These are phyloP conservation scores for Zelleria hepariella DNA, from an alignment of 2,888 invertebrate genomes.

Conservation along the genomic window DNA sequence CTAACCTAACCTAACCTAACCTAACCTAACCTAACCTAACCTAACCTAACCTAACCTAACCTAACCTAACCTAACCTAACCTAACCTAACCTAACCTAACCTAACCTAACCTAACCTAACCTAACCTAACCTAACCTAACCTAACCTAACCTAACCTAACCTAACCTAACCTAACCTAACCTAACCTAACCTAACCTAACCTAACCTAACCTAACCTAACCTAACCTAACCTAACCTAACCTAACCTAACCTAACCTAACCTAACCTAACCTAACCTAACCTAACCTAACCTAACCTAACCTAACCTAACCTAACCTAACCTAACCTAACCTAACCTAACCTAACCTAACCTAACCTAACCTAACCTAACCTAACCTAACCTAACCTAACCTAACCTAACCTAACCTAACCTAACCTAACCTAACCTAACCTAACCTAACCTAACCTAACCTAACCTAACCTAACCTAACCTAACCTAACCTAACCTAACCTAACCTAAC, in stretches of 20 bases:
- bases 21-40: conserved; percentile 11
- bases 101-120: conserved; percentile 22
- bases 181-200: conserved; percentile 13
- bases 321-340: conserved; percentile 11
- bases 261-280: conserved; percentile 15
- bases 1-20: conserved; percentile 11
- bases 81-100: conserved; percentile 24
- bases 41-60: conserved; percentile 12
- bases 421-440: conserved; percentile 15
- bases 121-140: conserved; percentile 14
- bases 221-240: conserved; percentile 15
- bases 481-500: conserved; percentile 8
- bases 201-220: conserved; percentile 15
- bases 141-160: conserved; percentile 13
- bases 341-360: conserved; percentile 18
- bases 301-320: conserved; percentile 15
- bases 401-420: conserved; percentile 9
- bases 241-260: conserved; percentile 14
- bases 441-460: conserved; percentile 14
- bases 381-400: conserved; percentile 14
- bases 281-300: conserved; percentile 16
- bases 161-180: conserved; percentile 11
- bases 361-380: conserved; percentile 18
- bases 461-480: conserved; percentile 16
- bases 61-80: conserved; percentile 16